Conservation (phyloP, 2,888 invertebrate genomes). For the Epirrita christyi region DNA sequence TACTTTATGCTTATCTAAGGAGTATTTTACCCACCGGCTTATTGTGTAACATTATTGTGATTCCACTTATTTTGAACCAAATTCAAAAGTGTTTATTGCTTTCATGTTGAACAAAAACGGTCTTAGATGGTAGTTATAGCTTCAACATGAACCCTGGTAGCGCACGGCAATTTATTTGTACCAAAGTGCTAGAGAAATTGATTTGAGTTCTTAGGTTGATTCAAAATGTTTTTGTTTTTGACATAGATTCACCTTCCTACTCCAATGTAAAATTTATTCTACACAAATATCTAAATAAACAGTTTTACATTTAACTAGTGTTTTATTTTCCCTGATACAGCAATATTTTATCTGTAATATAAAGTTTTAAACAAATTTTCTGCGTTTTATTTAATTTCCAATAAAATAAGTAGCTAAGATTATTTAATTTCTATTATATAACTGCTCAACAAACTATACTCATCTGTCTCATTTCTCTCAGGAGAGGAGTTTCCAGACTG, state of each 20-base stretch:
- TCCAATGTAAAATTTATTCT: background rate
- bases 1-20: background rate
- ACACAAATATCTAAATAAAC: background rate
- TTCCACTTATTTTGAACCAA: background rate
- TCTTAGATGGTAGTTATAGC: too few species aligned
- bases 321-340: conserved; percentile 10
- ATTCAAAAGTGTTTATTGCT: too few species aligned
- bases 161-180: too few species aligned
- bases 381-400: conserved; percentile 34
- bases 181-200: background rate
- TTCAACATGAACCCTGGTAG: too few species aligned
- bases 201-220: too few species aligned
- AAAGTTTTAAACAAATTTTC: conserved; percentile 1
- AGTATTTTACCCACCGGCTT: background rate
- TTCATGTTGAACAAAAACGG: too few species aligned
- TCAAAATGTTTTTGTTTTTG: background rate
- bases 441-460: background rate
- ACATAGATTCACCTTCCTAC: background rate
- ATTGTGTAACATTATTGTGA: background rate
- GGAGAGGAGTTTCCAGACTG: conserved; percentile 60
- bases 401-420: background rate
- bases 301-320: conserved; percentile 1
- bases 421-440: background rate
- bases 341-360: background rate
- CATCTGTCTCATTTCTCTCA: conserved; percentile 26